phyloP scores from a whole-genome alignment of 2,113 vertebrate species.

The Cyrtonyx montezumae region DNA sequence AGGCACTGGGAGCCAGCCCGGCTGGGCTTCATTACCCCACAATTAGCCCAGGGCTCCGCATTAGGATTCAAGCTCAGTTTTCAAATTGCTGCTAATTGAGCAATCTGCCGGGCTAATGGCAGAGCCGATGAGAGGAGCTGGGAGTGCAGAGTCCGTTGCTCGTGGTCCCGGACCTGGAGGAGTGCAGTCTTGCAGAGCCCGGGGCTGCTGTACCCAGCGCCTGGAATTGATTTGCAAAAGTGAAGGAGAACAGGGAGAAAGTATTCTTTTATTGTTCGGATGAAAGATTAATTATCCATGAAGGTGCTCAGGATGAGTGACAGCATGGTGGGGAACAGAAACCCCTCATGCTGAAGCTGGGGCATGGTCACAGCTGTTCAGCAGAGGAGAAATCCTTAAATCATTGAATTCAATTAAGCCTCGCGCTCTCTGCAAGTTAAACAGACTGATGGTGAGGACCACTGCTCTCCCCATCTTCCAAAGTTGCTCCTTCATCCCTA shows the following conservation, averaged over 20 bases:
- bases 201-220: background rate
- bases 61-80: background rate
- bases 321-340: background rate
- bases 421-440: background rate
- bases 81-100: background rate
- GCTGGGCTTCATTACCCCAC: background rate
- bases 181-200: background rate
- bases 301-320: background rate
- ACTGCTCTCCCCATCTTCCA: background rate
- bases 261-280: background rate
- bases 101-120: background rate
- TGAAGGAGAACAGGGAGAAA: background rate
- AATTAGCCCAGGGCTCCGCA: background rate
- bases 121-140: background rate
- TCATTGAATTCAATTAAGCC: slow-evolving; percentile 47
- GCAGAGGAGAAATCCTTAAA: slow-evolving; percentile 24
- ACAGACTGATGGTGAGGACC: background rate
- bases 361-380: background rate
- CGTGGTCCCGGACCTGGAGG: background rate
- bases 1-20: background rate
- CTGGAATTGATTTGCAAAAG: background rate
- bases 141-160: background rate
- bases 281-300: background rate
- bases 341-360: rapidly evolving
- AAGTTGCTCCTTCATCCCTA: background rate